Evolutionary conservation across 2,888 invertebrate species (phyloP), one percentile per base, ranked within the genome.

Genomic region (Acheta domesticus): DNA sequence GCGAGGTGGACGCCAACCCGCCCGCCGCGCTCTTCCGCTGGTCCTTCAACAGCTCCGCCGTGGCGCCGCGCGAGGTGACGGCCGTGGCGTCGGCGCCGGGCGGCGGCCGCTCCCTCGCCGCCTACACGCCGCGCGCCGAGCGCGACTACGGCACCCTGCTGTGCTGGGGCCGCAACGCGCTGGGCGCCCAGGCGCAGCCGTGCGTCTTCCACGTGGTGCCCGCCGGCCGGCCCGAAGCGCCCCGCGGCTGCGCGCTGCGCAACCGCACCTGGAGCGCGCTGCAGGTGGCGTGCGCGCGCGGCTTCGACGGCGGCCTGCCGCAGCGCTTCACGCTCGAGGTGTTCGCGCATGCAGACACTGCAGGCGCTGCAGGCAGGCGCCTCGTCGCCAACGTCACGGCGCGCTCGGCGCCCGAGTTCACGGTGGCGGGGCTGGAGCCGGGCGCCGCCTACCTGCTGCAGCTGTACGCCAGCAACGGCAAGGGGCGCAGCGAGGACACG

Each of bases 21-120:
- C 89, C 90, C 85, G 92, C 92, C 77, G 89, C 92, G 73, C 89
- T 88, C 83, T 93, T 93, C 87, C 89, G 89, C 81, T 93, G 93
- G 93, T 92, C 91, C 87, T 93, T 94, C 87, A 94, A 94, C 88
- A 93, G 92, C 85, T 91, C 92, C 75, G 90, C 91, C 83, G 93
- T 93, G 84, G 89, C 91, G 49, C 88, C 92, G 82, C 14, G 76
- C 14, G n/a, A 21, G 16, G 48, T 76, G 76, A 48, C 21, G 48
- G 19, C 76, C 14, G 76, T 21, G 12, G 48, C 48, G 83, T 89
- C 92, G 82, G 88, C 89, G 81, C 89, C 89, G 77, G 92, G 92
- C 83, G 89, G 89, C 62, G 89, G 91, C 12, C 89, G 91, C 49
- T 93, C 93, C 84, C 88, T 90, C 23, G 91, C 91, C 78, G 89